Evolutionary conservation across 1,140 invertebrate species (phyloP), one percentile per base, ranked within the genome.

Genomic region (Sarcophaga bullata): DNA sequence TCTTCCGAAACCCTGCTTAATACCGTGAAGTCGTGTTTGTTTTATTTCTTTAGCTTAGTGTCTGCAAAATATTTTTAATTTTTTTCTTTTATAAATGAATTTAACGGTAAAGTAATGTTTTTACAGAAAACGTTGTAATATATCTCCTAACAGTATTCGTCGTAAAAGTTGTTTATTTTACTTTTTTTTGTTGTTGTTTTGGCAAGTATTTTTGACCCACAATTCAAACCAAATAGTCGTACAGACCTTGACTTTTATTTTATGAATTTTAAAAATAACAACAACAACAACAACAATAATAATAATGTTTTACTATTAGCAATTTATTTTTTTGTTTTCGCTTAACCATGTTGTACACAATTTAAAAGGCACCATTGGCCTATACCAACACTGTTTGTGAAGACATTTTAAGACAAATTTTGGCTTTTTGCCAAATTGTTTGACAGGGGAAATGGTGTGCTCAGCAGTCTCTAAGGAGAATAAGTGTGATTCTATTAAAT

Each of bases 211-310:
- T 37, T 19, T 68, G 62, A 68, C 62, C 54, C 62, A 68, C 62
- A 68, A 68, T 68, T 68, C 17, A 68, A 68, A 68, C 17, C 17
- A 68, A 25, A 68, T 68, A 37, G 25, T 4, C 25, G 25, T 37
- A 68, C 8, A 68, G 62, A 68, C 62, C 62, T 68, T 68, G 62
- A 68, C 62, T 68, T 68, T 58, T 68, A 68, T 17, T 37, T 37
- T 37, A 37, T 37, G 25, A 37, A 37, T 37, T 37, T 37, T 68
- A 19, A 68, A 68, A 68, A 68, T 1, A 19, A 3, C 17, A 25
- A 68, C 17, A 7, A 68, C 17, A 68, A 62, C 11, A 62, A 62
- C 11, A 0, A 58, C 9, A 58, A 50, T 8, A 50, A 8, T 11
- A 50, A 9, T 10, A 52, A 52, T 52, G 13, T 13, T 13, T 13